Percentiles rank a stretch among this genome's conserved stretches.
Evolutionary conservation across 1,140 invertebrate species (phyloP).

Genomic region (Drosophila aff.): DNA sequence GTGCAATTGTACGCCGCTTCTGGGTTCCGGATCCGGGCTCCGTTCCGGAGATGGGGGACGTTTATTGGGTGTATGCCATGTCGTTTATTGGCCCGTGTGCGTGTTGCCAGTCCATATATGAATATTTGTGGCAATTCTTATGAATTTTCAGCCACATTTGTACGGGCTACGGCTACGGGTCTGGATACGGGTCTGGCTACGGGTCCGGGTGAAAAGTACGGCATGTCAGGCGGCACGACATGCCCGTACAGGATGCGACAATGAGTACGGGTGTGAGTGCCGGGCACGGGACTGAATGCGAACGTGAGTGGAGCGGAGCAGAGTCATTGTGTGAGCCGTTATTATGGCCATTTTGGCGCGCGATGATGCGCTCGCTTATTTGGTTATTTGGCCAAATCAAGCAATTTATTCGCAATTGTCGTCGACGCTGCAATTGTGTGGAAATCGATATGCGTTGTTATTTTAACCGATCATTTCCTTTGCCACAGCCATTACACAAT

Average conservation of each 20-base stretch:
- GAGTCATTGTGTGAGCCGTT: constrained; percentile 70
- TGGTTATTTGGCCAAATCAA: constrained; percentile 82
- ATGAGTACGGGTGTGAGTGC: constrained; percentile 42
- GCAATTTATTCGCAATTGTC: constrained; percentile 82
- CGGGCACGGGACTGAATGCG: neutral
- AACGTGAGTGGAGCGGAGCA: constrained; percentile 41
- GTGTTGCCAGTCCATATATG: constrained; percentile 77
- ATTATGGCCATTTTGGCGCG: constrained; percentile 77
- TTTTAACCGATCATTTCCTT: constrained; percentile 81
- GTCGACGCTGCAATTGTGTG: constrained; percentile 77
- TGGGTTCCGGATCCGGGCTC: constrained; percentile 49
- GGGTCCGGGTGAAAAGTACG: constrained; percentile 15
- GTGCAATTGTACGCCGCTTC: constrained; percentile 76
- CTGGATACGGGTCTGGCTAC: neutral
- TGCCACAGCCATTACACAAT: constrained; percentile 58
- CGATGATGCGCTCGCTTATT: constrained; percentile 79
- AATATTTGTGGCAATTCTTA: constrained; percentile 82
- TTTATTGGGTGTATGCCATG: constrained; percentile 71
- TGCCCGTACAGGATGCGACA: constrained; percentile 61
- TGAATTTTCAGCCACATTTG: constrained; percentile 74
- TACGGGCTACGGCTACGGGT: constrained; percentile 3
- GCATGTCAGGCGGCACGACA: constrained; percentile 53
- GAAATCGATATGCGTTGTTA: constrained; percentile 83
- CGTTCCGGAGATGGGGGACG: constrained; percentile 23
- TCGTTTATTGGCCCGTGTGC: constrained; percentile 67